phyloP scores from a whole-genome alignment of 2,113 vertebrate genomes.

The Speoplatyrhinus poulsoni region DNA sequence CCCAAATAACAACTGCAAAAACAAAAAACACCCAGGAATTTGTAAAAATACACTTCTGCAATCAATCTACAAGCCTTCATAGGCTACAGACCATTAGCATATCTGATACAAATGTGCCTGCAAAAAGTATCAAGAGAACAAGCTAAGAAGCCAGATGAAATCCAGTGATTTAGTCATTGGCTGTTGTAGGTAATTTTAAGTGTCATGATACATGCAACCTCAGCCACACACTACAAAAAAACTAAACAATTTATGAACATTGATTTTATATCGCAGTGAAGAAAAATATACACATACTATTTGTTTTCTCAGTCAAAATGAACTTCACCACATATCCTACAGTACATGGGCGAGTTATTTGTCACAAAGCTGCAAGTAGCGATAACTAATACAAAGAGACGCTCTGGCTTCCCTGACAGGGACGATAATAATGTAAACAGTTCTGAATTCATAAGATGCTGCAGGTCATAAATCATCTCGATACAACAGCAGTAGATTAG shows the following conservation, averaged over 20 bases:
- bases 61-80: not conserved
- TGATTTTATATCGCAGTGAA: constrained; percentile 23
- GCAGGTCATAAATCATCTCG: constrained; percentile 47
- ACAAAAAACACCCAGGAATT: not conserved
- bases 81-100: not conserved
- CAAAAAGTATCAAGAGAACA: constrained; percentile 5
- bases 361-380: constrained; percentile 54
- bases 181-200: constrained; percentile 4
- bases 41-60: not conserved
- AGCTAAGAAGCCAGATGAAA: constrained; percentile 2
- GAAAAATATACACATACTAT: constrained; percentile 39
- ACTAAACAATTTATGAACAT: constrained; percentile 5
- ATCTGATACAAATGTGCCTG: constrained; percentile 3
- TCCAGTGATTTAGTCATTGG: constrained; percentile 4
- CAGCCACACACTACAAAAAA: constrained; percentile 30
- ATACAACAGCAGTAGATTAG: constrained; percentile 31
- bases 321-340: constrained; percentile 30
- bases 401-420: constrained; percentile 38
- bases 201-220: constrained; percentile 29
- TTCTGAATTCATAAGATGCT: constrained; percentile 39
- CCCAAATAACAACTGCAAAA: constrained; percentile 16
- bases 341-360: constrained; percentile 45
- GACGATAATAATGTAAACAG: constrained; percentile 43
- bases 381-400: constrained; percentile 52
- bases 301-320: constrained; percentile 22